phyloP scores from a whole-genome alignment of 2,888 invertebrate genomes.

The Selenia dentaria region DNA sequence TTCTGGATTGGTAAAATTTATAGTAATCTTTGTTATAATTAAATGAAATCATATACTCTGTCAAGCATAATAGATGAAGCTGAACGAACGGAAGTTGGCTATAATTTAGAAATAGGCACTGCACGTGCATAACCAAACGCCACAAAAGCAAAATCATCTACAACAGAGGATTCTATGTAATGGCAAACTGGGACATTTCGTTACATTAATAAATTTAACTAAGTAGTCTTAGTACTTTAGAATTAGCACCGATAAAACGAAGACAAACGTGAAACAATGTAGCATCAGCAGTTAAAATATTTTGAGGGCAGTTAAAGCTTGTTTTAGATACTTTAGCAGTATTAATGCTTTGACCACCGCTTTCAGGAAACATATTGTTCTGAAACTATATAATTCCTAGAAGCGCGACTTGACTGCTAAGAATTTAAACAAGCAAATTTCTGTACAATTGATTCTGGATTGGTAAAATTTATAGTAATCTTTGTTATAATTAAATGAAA shows the following conservation, averaged over 20 bases:
- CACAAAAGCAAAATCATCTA: conserved; percentile 18
- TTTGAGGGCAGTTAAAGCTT: conserved; percentile 12
- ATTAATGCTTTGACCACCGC: too few relatives aligned
- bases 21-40: neutral
- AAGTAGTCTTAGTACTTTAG: neutral
- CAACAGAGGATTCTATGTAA: conserved; percentile 25
- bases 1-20: neutral
- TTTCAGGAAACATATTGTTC: too few relatives aligned
- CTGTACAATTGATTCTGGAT: neutral
- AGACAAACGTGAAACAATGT: conserved; percentile 8
- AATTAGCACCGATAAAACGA: neutral
- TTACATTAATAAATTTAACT: conserved; percentile 25
- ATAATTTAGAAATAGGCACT: too few relatives aligned
- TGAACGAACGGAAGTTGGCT: too few relatives aligned
- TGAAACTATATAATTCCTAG: too few relatives aligned
- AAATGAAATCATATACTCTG: too few relatives aligned
- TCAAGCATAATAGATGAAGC: too few relatives aligned
- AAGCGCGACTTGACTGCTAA: too few relatives aligned
- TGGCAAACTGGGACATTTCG: conserved; percentile 30
- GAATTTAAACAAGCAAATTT: neutral
- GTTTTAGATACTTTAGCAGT: too few relatives aligned
- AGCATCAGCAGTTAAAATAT: conserved; percentile 12
- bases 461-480: too few relatives aligned
- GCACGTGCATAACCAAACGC: too few relatives aligned
- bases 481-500: neutral